A percentile compares a stretch with the other conserved stretches of the same genome.
These are phyloP conservation scores for Epinotia nisella DNA, from an alignment of 2,888 invertebrate genomes.

Conservation along the genomic window DNA sequence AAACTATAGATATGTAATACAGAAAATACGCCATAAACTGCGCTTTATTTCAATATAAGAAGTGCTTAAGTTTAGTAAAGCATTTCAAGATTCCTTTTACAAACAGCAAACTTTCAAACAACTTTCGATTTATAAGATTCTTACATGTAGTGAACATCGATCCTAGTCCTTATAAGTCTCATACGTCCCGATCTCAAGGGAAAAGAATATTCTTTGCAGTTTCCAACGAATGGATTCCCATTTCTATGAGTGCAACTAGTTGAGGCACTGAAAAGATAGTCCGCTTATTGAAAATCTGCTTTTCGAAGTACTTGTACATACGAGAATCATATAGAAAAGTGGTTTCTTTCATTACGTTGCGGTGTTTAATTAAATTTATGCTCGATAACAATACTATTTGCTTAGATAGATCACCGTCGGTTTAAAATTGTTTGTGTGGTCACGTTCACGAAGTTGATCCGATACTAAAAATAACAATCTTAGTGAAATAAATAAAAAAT, in stretches of 20 bases:
- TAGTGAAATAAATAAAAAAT: too few species aligned
- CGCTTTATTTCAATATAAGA: too few species aligned
- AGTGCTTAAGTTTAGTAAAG: too few species aligned
- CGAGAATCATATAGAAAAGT: neutral
- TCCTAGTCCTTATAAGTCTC: conserved; percentile 16
- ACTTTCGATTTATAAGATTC: neutral
- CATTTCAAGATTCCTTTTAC: neutral
- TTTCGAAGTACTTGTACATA: neutral
- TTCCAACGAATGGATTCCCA: conserved; percentile 21
- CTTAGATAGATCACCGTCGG: too few species aligned
- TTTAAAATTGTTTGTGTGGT: too few species aligned
- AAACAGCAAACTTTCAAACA: neutral
- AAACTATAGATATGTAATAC: too few species aligned
- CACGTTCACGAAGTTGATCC: too few species aligned
- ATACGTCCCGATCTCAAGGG: conserved; percentile 19
- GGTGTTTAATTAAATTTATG: too few species aligned
- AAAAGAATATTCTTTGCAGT: conserved; percentile 31
- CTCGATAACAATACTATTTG: too few species aligned
- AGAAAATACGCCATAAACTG: too few species aligned
- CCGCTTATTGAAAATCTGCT: conserved; percentile 19
- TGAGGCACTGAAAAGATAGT: neutral
- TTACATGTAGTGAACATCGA: conserved; percentile 1
- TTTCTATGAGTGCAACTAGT: conserved; percentile 16
- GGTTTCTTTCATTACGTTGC: neutral
- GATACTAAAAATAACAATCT: too few species aligned